phyloP scores from a whole-genome alignment of 2,888 invertebrate species.

The Seira ritae region DNA sequence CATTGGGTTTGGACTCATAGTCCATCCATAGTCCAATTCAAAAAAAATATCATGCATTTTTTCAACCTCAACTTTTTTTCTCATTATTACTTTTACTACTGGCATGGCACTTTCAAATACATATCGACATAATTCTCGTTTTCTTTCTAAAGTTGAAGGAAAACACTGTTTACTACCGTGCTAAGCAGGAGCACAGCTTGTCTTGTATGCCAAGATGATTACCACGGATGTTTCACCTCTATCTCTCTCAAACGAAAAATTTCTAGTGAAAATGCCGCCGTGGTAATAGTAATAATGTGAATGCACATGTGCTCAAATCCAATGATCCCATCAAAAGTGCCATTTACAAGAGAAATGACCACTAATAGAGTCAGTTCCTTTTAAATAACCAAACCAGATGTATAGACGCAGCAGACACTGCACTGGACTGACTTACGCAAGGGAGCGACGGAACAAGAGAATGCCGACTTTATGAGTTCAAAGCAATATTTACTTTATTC shows the following conservation, averaged over 20 bases:
- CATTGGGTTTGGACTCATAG: neutral
- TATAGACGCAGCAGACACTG: neutral
- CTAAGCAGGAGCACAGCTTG: slow-evolving; percentile 9
- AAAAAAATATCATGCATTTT: slow-evolving; percentile 17
- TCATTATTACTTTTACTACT: slow-evolving; percentile 11
- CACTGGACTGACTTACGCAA: neutral
- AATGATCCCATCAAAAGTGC: slow-evolving; percentile 66
- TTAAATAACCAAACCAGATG: neutral
- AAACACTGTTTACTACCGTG: slow-evolving; percentile 35
- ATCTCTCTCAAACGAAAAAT: neutral
- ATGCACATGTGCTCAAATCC: slow-evolving; percentile 24
- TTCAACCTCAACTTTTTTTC: slow-evolving; percentile 32
- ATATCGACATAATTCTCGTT: slow-evolving; percentile 57
- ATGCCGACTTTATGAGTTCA: slow-evolving; percentile 13
- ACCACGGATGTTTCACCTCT: slow-evolving; percentile 26
- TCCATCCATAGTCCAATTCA: neutral
- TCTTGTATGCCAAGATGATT: slow-evolving; percentile 15
- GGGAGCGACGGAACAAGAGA: no score
- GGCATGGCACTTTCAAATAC: slow-evolving; percentile 35
- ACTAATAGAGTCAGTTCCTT: slow-evolving; percentile 63
- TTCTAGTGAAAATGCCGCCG: slow-evolving; percentile 1
- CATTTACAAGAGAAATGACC: slow-evolving; percentile 69
- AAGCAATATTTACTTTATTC: slow-evolving; percentile 15
- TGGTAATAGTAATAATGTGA: neutral
- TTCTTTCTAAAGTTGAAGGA: slow-evolving; percentile 12